Conservation (phyloP, 2,113 vertebrate genomes). For the Channa maculata region DNA sequence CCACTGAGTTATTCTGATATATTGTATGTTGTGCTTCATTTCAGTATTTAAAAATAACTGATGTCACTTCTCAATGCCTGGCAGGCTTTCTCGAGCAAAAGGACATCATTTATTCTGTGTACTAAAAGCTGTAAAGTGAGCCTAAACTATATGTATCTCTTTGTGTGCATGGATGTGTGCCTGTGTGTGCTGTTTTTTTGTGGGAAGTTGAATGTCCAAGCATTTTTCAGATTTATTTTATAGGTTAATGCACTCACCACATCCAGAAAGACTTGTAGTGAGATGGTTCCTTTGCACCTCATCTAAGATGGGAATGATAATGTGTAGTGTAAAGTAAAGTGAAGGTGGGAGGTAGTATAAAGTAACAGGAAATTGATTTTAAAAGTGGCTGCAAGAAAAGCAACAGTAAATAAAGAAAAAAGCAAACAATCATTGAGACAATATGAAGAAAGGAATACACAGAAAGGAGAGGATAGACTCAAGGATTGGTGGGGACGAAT, state of each 20-base stretch:
- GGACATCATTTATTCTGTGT: conserved; percentile 63
- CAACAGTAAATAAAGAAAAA: conserved; percentile 9
- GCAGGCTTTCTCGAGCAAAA: conserved; percentile 37
- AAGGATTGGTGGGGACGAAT: not conserved
- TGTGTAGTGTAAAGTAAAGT: not conserved
- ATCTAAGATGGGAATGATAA: conserved; percentile 8
- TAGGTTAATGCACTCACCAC: conserved; percentile 45
- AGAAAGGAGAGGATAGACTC: not conserved
- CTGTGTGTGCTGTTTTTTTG: conserved; percentile 22
- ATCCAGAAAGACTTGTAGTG: conserved; percentile 15
- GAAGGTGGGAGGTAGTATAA: not conserved
- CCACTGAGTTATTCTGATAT: conserved; percentile 39
- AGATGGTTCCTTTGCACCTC: conserved; percentile 44
- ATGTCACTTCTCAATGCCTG: conserved; percentile 48
- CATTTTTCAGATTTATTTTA: conserved; percentile 44
- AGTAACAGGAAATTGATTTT: not conserved
- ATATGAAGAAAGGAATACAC: conserved; percentile 20
- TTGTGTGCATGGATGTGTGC: not conserved
- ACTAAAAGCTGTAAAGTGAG: conserved; percentile 59
- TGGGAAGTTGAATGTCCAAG: conserved; percentile 18
- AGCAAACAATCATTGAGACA: conserved; percentile 5
- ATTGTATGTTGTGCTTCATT: conserved; percentile 41
- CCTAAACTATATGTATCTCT: conserved; percentile 11
- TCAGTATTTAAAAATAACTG: conserved; percentile 63
- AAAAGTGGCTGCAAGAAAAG: conserved; percentile 2